Conservation (phyloP, 1,140 invertebrate species). For the Bombus terrestris region DNA sequence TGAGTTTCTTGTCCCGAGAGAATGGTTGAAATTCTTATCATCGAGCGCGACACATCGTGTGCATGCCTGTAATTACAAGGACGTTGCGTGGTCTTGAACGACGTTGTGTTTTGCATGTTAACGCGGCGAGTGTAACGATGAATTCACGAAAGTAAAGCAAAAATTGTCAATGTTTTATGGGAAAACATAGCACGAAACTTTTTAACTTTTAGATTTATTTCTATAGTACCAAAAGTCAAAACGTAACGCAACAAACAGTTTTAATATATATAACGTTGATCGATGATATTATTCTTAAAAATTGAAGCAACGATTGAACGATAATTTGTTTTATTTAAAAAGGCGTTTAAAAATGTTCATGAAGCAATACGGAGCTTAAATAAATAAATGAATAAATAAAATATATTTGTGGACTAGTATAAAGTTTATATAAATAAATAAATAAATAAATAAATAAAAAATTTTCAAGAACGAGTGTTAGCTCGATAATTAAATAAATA, state of each 20-base stretch:
- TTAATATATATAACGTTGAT: no score
- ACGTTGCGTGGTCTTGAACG: conserved; percentile 26
- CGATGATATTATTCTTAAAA: no score
- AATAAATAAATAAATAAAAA: no score
- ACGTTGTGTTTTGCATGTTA: conserved; percentile 22
- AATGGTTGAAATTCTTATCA: conserved; percentile 24
- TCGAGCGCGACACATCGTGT: neutral
- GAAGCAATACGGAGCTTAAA: no score
- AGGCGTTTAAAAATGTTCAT: no score
- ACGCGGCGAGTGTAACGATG: neutral
- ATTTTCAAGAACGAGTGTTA: no score
- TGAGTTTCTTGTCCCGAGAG: neutral
- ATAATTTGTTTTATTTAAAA: no score
- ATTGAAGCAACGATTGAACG: no score
- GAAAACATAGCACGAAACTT: neutral
- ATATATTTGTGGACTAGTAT: no score
- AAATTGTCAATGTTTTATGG: neutral
- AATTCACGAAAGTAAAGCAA: neutral
- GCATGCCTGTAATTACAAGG: conserved; percentile 30
- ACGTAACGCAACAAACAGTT: neutral
- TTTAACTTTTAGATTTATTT: no score
- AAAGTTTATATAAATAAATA: no score
- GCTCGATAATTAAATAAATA: neutral
- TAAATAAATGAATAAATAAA: no score
- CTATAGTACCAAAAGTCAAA: neutral